Evolutionary conservation across 2,888 invertebrate genomes (phyloP).

Genomic region (Xestia sexstrigata): DNA sequence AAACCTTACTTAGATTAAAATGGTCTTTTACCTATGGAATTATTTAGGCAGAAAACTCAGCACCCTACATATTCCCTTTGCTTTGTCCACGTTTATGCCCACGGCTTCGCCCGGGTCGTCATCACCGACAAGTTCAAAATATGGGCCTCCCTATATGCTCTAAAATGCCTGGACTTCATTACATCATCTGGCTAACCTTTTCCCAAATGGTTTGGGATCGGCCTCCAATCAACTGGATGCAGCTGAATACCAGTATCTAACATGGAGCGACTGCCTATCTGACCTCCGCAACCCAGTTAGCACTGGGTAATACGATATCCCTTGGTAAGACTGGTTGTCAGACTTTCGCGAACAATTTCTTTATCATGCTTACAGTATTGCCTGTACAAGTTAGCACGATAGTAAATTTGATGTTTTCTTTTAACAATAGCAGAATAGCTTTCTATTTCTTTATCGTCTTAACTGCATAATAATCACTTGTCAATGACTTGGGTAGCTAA

Average conservation of each 20-base stretch:
- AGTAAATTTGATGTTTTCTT: neutral
- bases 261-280: neutral
- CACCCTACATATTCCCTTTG: no score
- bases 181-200: neutral
- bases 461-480: conserved; percentile 20
- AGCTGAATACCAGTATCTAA: neutral
- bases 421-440: neutral
- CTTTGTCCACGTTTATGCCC: no score
- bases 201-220: neutral
- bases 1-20: neutral
- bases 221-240: neutral
- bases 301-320: neutral
- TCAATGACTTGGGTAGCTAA: conserved; percentile 4
- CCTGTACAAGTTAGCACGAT: no score
- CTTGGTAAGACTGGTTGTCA: neutral
- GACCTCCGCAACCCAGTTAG: neutral
- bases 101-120: no score
- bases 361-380: neutral
- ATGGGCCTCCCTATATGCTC: no score
- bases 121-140: no score
- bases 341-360: neutral
- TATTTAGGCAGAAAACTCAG: no score
- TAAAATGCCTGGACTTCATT: no score
- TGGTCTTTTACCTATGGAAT: no score
- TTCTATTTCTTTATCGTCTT: neutral